Percentiles rank a stretch among this genome's conserved stretches.
Conservation (phyloP, 2,888 invertebrate genomes). For the Unio delphinus region DNA sequence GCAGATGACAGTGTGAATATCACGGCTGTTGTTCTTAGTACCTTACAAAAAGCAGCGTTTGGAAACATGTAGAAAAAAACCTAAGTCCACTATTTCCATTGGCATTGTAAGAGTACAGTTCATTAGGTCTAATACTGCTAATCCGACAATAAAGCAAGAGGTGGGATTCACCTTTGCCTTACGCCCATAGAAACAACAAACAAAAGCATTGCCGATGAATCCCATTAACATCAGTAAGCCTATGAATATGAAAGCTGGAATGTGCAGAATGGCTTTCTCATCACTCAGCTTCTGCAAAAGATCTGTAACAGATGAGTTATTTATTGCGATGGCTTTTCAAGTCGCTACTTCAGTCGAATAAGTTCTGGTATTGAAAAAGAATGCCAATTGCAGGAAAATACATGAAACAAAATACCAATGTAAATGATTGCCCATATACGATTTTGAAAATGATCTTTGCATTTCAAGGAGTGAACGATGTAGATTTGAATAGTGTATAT, state of each 20-base stretch:
- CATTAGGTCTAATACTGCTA: slow-evolving; percentile 50
- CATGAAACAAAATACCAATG: too few relatives aligned
- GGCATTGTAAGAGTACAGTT: slow-evolving; percentile 52
- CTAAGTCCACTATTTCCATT: slow-evolving; percentile 51
- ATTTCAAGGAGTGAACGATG: too few relatives aligned
- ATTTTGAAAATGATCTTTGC: too few relatives aligned
- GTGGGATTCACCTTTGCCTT: slow-evolving; percentile 41
- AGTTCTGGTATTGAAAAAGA: too few relatives aligned
- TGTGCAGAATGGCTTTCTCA: slow-evolving; percentile 33
- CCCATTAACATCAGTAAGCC: slow-evolving; percentile 46
- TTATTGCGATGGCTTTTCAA: too few relatives aligned
- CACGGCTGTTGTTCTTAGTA: slow-evolving; percentile 37
- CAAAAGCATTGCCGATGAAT: slow-evolving; percentile 49
- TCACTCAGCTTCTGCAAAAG: slow-evolving; percentile 32
- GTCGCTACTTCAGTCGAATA: too few relatives aligned
- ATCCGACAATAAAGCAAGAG: slow-evolving; percentile 45
- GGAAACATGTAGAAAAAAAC: slow-evolving; percentile 44
- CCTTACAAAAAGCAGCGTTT: slow-evolving; percentile 46
- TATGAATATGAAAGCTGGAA: slow-evolving; percentile 48
- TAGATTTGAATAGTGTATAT: too few relatives aligned
- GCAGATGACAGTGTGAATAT: slow-evolving; percentile 41
- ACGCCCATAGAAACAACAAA: slow-evolving; percentile 44
- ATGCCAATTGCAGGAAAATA: too few relatives aligned
- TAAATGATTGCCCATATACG: too few relatives aligned
- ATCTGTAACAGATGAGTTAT: too few relatives aligned